Evolutionary conservation across 2,797 vertebrate genomes (phyloP).

Genomic region (Darevskia nairensis): DNA sequence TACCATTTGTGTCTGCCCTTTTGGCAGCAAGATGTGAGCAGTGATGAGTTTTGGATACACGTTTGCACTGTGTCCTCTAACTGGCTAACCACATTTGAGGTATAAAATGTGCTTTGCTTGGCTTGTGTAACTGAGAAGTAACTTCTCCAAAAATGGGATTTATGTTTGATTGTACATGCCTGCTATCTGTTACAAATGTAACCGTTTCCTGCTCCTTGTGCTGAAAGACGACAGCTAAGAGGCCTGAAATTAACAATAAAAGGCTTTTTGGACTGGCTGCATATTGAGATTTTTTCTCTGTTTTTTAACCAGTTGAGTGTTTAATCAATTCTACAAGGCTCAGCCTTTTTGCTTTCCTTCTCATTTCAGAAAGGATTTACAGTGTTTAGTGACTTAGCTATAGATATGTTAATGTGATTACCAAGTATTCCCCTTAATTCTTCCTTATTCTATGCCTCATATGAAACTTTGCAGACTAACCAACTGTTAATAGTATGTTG

Average conservation of each 20-base stretch:
- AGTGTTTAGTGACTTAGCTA: slow-evolving; percentile 1
- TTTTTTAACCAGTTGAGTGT: neutral
- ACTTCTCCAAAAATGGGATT: neutral
- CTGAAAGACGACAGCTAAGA: neutral
- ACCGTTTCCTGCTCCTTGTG: neutral
- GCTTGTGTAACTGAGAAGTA: neutral
- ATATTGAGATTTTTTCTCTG: neutral
- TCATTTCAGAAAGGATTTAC: neutral
- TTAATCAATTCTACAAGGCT: slow-evolving; percentile 17
- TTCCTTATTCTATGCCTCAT: neutral
- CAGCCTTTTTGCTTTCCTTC: neutral
- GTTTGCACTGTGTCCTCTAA: neutral
- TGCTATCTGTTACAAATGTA: slow-evolving; percentile 8
- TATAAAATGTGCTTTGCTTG: neutral
- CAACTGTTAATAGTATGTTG: slow-evolving; percentile 21
- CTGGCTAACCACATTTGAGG: neutral
- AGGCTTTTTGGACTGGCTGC: neutral
- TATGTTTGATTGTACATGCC: neutral
- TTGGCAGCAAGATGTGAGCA: neutral
- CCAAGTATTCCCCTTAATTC: slow-evolving; percentile 15
- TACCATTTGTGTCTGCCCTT: neutral
- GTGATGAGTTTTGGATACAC: neutral
- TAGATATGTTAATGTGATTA: neutral
- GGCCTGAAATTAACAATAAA: slow-evolving; percentile 3
- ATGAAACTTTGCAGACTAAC: neutral